Conservation (phyloP, 2,888 invertebrate genomes). For the Epirrita christyi region DNA sequence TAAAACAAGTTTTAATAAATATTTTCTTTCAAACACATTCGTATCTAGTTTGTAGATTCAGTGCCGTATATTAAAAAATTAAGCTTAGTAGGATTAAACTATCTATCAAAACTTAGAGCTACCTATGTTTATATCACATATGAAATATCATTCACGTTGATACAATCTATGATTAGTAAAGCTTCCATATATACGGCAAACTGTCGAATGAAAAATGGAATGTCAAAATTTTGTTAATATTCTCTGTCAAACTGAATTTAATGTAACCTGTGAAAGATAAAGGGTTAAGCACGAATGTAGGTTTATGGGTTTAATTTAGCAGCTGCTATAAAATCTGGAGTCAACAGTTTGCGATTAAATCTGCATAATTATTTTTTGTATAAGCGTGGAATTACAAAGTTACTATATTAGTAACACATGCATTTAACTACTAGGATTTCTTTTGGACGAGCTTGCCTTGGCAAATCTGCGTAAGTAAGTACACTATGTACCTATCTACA, state of each 20-base stretch:
- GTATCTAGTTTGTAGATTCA: constrained; percentile 57
- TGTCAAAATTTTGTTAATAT: constrained; percentile 48
- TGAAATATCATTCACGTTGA: constrained; percentile 77
- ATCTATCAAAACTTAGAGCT: constrained; percentile 60
- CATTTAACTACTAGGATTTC: constrained; percentile 53
- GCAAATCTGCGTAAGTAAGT: constrained; percentile 41
- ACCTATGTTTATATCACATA: constrained; percentile 80
- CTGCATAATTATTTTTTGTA: constrained; percentile 43
- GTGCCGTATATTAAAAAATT: constrained; percentile 56
- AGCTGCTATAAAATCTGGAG: constrained; percentile 20
- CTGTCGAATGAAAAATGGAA: constrained; percentile 57
- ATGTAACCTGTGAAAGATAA: constrained; percentile 16
- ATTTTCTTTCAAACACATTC: constrained; percentile 58
- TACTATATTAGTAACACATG: constrained; percentile 52
- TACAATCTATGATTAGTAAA: constrained; percentile 69
- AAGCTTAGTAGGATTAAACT: constrained; percentile 52
- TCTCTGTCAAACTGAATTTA: constrained; percentile 41
- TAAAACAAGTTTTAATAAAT: constrained; percentile 69
- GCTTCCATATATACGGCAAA: constrained; percentile 62
- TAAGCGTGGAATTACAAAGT: constrained; percentile 38
- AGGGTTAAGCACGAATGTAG: constrained; percentile 13
- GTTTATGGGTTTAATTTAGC: constrained; percentile 4
- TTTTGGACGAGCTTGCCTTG: constrained; percentile 45
- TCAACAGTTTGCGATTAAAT: constrained; percentile 59
- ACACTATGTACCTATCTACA: constrained; percentile 43